phyloP scores from a whole-genome alignment of 2,888 invertebrate genomes.

The Oeneis ivallda region DNA sequence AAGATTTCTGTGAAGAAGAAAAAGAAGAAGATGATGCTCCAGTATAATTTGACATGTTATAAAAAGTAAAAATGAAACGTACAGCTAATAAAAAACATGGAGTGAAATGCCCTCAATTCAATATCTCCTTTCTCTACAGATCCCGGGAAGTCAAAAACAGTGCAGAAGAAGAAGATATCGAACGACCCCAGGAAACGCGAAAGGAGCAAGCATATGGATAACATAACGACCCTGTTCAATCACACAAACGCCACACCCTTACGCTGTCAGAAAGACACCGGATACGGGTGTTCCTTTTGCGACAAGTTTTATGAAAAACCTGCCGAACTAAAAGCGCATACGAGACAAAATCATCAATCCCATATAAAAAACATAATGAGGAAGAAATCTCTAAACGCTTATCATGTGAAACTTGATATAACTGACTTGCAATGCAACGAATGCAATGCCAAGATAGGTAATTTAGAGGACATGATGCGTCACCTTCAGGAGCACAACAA shows the following conservation, averaged over 20 bases:
- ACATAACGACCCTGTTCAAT: constrained; percentile 43
- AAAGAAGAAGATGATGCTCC: no score
- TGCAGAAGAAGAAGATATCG: neutral
- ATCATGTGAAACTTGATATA: constrained; percentile 52
- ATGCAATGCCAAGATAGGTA: constrained; percentile 44
- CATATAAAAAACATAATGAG: constrained; percentile 30
- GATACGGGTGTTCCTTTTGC: constrained; percentile 47
- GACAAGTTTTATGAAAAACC: constrained; percentile 40
- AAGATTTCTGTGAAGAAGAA: no score
- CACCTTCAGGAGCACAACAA: constrained; percentile 50
- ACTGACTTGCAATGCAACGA: constrained; percentile 51
- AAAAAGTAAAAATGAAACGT: no score
- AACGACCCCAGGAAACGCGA: constrained; percentile 19
- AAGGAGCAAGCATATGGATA: constrained; percentile 42
- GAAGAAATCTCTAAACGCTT: constrained; percentile 38
- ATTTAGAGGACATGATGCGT: constrained; percentile 44
- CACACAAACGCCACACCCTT: constrained; percentile 52
- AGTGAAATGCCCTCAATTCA: neutral
- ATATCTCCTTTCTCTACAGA: constrained; percentile 14
- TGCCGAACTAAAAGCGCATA: constrained; percentile 44
- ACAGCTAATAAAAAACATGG: neutral
- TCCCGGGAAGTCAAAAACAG: neutral
- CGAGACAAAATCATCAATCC: constrained; percentile 31
- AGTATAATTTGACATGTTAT: no score
- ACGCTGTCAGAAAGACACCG: constrained; percentile 41